phyloP scores from a whole-genome alignment of 1,140 invertebrate species.

The Elymnias hypermnestra region DNA sequence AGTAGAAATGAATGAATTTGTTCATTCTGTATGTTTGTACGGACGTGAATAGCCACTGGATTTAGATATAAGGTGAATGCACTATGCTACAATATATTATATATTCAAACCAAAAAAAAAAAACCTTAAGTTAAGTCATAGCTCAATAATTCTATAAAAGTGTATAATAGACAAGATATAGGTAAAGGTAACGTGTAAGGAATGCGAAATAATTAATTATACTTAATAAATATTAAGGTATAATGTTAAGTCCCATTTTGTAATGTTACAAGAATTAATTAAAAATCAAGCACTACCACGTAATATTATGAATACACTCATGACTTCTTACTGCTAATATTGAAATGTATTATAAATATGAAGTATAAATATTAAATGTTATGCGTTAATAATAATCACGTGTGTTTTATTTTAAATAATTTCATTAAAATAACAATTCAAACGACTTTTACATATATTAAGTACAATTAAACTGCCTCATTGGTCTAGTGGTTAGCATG shows the following conservation, averaged over 20 bases:
- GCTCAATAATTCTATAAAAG: constrained; percentile 63
- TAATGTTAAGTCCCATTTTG: constrained; percentile 65
- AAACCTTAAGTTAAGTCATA: constrained; percentile 45
- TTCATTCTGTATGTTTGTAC: constrained; percentile 10
- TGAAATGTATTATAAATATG: constrained; percentile 77
- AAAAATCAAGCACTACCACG: constrained; percentile 62
- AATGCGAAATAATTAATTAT: constrained; percentile 52
- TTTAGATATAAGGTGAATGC: constrained; percentile 41
- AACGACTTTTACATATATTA: too few species aligned
- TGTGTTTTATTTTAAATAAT: constrained; percentile 39
- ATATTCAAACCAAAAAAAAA: constrained; percentile 18
- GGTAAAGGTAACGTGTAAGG: constrained; percentile 39
- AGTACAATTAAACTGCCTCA: too few species aligned
- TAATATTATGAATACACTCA: constrained; percentile 70
- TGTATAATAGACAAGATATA: constrained; percentile 24
- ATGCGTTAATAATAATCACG: constrained; percentile 74
- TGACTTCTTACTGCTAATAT: constrained; percentile 73
- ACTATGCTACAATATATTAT: constrained; percentile 48
- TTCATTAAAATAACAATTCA: too few species aligned
- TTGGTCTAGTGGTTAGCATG: too few species aligned
- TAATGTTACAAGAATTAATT: constrained; percentile 60
- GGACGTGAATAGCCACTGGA: constrained; percentile 3
- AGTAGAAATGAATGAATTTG: not conserved
- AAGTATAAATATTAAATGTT: constrained; percentile 78
- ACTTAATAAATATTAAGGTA: constrained; percentile 39